Evolutionary conservation across 2,888 invertebrate species (phyloP).

Genomic region (Protophormia terraenovae): DNA sequence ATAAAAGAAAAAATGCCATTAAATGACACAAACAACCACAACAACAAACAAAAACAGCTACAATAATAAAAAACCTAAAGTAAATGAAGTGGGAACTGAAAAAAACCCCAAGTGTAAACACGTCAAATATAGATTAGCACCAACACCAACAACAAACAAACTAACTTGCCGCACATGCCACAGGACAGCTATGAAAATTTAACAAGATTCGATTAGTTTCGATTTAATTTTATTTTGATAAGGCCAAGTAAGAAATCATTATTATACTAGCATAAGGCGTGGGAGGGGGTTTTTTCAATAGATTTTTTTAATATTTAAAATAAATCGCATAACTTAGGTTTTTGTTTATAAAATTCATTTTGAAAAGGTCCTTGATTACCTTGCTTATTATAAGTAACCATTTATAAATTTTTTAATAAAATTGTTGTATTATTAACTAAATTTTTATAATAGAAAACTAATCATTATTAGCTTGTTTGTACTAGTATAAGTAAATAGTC

Average conservation of each 20-base stretch:
- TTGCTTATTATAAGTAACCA: background rate
- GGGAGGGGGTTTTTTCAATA: background rate
- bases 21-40: constrained; percentile 57
- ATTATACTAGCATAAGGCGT: background rate
- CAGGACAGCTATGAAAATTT: constrained; percentile 60
- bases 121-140: constrained; percentile 68
- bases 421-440: constrained; percentile 20
- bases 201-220: constrained; percentile 68
- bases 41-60: constrained; percentile 21
- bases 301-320: background rate
- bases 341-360: background rate
- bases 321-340: background rate
- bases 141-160: constrained; percentile 46
- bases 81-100: constrained; percentile 42
- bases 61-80: background rate
- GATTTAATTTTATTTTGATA: constrained; percentile 56
- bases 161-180: constrained; percentile 64
- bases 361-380: background rate
- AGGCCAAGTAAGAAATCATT: background rate
- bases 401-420: background rate
- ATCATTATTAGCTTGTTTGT: background rate
- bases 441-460: background rate
- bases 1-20: constrained; percentile 44
- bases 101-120: constrained; percentile 63
- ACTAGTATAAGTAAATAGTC: background rate